Conservation (phyloP, 1,140 invertebrate species). For the Oedothorax gibbosus region DNA sequence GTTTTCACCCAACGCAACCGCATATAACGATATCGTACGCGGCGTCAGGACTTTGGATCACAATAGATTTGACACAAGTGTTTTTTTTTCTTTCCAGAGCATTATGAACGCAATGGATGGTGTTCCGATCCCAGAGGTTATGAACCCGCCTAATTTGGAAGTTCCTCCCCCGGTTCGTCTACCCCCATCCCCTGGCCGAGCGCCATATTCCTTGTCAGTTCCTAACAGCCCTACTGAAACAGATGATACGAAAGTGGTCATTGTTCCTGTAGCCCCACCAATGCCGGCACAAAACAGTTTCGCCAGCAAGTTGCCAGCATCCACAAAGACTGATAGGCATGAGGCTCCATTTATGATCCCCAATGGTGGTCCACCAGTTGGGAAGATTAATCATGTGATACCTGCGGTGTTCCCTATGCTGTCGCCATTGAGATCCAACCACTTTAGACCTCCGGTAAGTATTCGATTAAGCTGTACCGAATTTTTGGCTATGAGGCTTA, state of each 20-base stretch:
- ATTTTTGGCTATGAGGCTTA: no score
- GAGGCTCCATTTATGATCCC: slow-evolving; percentile 10
- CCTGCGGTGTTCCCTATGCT: slow-evolving; percentile 24
- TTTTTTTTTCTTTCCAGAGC: slow-evolving; percentile 2
- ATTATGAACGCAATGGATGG: slow-evolving; percentile 12
- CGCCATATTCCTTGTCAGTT: slow-evolving; percentile 18
- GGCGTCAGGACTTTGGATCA: no score
- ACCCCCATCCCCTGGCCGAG: not conserved
- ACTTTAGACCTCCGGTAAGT: slow-evolving; percentile 31
- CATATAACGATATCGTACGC: no score
- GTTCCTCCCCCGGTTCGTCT: not conserved
- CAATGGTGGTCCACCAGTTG: slow-evolving; percentile 5
- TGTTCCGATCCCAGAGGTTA: slow-evolving; percentile 10
- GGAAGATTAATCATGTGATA: slow-evolving; percentile 16
- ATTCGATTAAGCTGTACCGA: no score
- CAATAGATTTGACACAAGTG: no score
- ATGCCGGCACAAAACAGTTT: slow-evolving; percentile 10
- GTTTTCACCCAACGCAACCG: no score
- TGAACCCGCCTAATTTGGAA: not conserved
- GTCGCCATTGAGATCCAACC: not conserved
- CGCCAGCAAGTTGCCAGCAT: slow-evolving; percentile 4
- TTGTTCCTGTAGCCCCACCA: slow-evolving; percentile 9
- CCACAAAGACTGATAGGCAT: slow-evolving; percentile 18
- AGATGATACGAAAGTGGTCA: slow-evolving; percentile 29
- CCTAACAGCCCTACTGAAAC: not conserved